Evolutionary conservation across 1,140 invertebrate species (phyloP).

Genomic region (Drosophila sp.): DNA sequence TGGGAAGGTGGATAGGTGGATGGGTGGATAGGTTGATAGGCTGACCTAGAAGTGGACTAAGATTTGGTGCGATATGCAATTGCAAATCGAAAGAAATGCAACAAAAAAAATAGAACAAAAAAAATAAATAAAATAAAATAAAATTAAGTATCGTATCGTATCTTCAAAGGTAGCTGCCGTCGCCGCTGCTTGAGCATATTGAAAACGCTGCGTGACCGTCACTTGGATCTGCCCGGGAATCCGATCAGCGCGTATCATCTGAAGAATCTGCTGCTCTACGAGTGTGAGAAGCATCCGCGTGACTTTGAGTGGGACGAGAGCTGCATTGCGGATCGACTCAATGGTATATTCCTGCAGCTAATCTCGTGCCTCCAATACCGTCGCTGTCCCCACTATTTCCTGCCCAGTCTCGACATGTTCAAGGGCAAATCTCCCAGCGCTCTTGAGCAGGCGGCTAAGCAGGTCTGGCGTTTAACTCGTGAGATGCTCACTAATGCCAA

Average conservation of each 20-base stretch:
- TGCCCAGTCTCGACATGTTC: slow-evolving; percentile 94
- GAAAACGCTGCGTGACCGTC: slow-evolving; percentile 94
- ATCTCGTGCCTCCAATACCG: slow-evolving; percentile 97
- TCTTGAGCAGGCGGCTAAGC: slow-evolving; percentile 95
- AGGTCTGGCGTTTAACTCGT: slow-evolving; percentile 95
- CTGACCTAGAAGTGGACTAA: too few relatives aligned
- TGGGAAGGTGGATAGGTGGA: too few relatives aligned
- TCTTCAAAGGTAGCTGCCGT: slow-evolving; percentile 87
- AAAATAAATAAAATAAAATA: too few relatives aligned
- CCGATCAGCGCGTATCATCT: slow-evolving; percentile 95
- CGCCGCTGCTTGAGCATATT: slow-evolving; percentile 93
- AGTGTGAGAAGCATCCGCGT: slow-evolving; percentile 97
- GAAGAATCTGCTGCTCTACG: slow-evolving; percentile 95
- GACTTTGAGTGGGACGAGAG: slow-evolving; percentile 97
- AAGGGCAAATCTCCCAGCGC: slow-evolving; percentile 94
- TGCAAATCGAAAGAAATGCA: slow-evolving; percentile 4
- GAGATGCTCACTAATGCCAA: slow-evolving; percentile 95
- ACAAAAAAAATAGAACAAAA: too few relatives aligned
- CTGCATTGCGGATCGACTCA: slow-evolving; percentile 94
- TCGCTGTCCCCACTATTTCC: slow-evolving; percentile 95
- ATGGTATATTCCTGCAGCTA: slow-evolving; percentile 96
- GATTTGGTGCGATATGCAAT: not conserved
- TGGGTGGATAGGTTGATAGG: too few relatives aligned
- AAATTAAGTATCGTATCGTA: too few relatives aligned
- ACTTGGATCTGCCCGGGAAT: slow-evolving; percentile 94